Evolutionary conservation across 2,888 invertebrate genomes (phyloP), one percentile per base, ranked within the genome.

Genomic region (Ochropacha duplaris): DNA sequence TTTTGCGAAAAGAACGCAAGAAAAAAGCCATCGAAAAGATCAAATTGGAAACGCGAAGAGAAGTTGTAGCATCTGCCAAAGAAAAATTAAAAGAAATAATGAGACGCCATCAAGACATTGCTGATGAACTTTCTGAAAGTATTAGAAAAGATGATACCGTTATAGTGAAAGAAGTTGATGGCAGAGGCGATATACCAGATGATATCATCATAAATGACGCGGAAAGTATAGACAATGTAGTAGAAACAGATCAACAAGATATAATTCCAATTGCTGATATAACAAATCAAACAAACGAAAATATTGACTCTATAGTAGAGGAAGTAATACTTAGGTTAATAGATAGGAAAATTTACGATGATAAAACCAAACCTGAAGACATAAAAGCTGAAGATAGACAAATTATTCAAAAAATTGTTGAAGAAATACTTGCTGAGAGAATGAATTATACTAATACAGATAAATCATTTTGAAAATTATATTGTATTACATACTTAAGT

Each of bases 261-360:
- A 57, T 62, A 54, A 63, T 66, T 59, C 69, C 73, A 59, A 68
- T 61, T 22, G 57, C 61, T 44, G 68, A 74, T 51, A 59, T 58
- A 58, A 62, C 68, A 49, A 80, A 71, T 58, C 74, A 68, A 44
- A 80, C 81, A 26, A 84, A 87, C 64, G 84, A 88, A 77, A 90
- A 86, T 61, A 81, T 93, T 58, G 88, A 93, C 64, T 79, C 79
- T 12, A 93, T 93, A 59, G 92, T 93, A 1, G 93, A 93, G 74
- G 92, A 93, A 69, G 92, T 92, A 50, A 90, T 93, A 69, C 65
- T 70, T 52, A 87, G 91, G 66, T 79, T 92, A 51, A 84, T 92
- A 72, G 91, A 92, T 74, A 88, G 93, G 69, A 94, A 93, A 83
- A 87, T 93, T 70, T 93, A 92, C 65, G 93, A 93, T 58, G 92